Evolutionary conservation across 2,113 vertebrate species (phyloP).

Genomic region (Plecturocebus donacophilus): DNA sequence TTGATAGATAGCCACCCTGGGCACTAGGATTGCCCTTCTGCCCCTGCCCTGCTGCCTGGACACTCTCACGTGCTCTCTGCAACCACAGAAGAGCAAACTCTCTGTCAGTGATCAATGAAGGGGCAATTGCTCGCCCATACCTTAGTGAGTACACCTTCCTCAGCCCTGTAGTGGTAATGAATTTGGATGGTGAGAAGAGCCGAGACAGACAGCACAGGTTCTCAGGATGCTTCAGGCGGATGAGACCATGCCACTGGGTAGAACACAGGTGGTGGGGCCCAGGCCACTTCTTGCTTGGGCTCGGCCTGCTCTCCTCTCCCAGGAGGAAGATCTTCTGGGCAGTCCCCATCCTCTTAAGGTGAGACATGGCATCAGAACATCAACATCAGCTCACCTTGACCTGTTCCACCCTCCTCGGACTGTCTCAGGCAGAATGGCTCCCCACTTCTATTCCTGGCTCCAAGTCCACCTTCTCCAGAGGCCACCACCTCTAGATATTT

Average conservation of each 20-base stretch:
- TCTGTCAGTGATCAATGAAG: background rate
- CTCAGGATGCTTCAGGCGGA: background rate
- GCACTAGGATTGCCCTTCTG: too few relatives aligned
- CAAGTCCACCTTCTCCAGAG: fast-evolving
- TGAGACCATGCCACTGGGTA: background rate
- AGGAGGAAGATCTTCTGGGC: background rate
- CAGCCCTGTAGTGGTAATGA: background rate
- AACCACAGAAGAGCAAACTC: background rate
- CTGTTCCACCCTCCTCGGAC: background rate
- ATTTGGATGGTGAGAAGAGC: fast-evolving
- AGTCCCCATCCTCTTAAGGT: background rate
- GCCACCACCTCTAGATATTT: background rate
- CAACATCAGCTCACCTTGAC: background rate
- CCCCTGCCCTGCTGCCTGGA: background rate
- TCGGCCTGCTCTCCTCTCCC: background rate
- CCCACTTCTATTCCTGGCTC: too few relatives aligned
- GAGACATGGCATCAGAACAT: background rate
- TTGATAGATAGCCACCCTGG: background rate
- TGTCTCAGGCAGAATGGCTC: background rate
- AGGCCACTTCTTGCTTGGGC: background rate
- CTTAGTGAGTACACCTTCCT: background rate
- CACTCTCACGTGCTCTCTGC: background rate
- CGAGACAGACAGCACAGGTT: fast-evolving
- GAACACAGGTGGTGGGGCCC: fast-evolving
- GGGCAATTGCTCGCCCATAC: background rate